phyloP scores from a whole-genome alignment of 2,797 vertebrate genomes.

The Acipenser ruthenus region DNA sequence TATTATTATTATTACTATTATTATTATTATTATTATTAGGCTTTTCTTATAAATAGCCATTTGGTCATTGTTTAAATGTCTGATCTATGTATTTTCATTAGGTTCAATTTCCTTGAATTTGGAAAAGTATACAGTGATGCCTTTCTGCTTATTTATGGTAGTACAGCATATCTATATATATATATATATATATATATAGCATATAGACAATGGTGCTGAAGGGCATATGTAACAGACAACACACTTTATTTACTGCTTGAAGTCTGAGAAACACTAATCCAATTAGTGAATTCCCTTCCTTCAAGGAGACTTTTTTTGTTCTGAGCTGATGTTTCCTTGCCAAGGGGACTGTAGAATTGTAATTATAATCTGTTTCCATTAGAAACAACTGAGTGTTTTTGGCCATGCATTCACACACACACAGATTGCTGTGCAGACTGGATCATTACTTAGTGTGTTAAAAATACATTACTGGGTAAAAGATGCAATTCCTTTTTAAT shows the following conservation, averaged over 20 bases:
- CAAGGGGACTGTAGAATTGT: slow-evolving; percentile 27
- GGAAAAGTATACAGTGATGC: not conserved
- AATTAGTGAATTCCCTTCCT: slow-evolving; percentile 42
- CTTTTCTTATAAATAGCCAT: no score
- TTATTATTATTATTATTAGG: no score
- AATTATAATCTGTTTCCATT: slow-evolving; percentile 43
- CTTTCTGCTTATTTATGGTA: not conserved
- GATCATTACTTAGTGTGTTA: slow-evolving; percentile 43
- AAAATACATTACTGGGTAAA: slow-evolving; percentile 42
- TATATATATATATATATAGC: no score
- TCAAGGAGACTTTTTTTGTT: slow-evolving; percentile 28
- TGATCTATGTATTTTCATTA: no score
- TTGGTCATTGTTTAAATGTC: no score
- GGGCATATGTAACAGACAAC: slow-evolving; percentile 32
- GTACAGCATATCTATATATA: not conserved
- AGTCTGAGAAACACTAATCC: slow-evolving; percentile 43
- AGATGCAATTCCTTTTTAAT: slow-evolving; percentile 33
- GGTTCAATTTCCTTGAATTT: not conserved
- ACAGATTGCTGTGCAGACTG: slow-evolving; percentile 41
- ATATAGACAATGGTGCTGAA: slow-evolving; percentile 26
- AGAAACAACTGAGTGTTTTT: slow-evolving; percentile 31
- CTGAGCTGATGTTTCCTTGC: slow-evolving; percentile 25
- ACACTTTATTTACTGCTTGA: slow-evolving; percentile 41
- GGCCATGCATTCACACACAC: slow-evolving; percentile 34
- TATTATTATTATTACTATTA: no score